Base-by-base conservation (phyloP, 2,797 vertebrate genomes). In the Myripristis murdjan region DNA sequence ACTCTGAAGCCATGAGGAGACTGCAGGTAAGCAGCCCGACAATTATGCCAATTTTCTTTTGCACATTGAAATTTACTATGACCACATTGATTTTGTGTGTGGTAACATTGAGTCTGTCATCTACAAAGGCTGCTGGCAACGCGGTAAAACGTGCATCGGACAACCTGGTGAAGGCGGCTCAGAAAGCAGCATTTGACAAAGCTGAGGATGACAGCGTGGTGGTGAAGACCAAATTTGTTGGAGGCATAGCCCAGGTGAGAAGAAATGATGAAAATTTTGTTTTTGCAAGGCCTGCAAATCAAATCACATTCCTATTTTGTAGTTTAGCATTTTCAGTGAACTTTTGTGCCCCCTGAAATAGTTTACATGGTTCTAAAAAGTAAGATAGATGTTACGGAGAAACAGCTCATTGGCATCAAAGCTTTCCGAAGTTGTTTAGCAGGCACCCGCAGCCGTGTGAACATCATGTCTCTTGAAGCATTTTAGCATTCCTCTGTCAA, bases 61-160 rank as follows among this genome's bases (percentile, higher is more conserved):
- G 0, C 44, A n/a, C 14, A 0, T 2, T 3, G 0, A 11, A 47
- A 24, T 14, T 31, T 49, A 28, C n/a, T 37, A 8, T 39, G 5
- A 9, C 18, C 1, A 2, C 3, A 2, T 9, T 8, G 6, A 48
- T 52, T 15, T 8, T 12, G 16, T 14, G 4, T 9, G 0, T 16
- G 23, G 48, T 89, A 39, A 85, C 57, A 68, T 51, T 58, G 35
- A 52, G 5, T 41, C 51, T 10, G 0, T 8, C 73, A 59, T 75
- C 54, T 75, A 56, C 79, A 22, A 88, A 99, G 97, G 96, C 94
- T 49, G 98, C 98, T 35, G 98, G 98, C 31, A 99, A 99, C 7
- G 98, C 98, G 16, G 98, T 99, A 77, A 99, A 99, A 81, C 93
- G 97, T 73, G 98, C 98, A 0, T 99, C 98, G n/a, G 98, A 99